Conservation (phyloP, 2,888 invertebrate species). For the Bellardia pandia region DNA sequence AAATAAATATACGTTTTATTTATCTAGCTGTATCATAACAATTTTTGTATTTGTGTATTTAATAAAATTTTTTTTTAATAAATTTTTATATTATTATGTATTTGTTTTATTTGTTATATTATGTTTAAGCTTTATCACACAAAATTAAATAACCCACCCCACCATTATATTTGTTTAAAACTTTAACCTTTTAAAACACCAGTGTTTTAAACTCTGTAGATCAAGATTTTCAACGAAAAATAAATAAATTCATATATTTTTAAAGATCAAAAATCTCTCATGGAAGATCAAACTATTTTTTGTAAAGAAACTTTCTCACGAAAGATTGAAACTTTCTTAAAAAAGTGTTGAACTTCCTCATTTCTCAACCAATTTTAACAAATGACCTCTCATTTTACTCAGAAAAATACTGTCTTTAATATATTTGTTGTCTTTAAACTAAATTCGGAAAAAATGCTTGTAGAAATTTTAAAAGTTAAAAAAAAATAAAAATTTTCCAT, state of each 20-base stretch:
- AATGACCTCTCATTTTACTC: no score
- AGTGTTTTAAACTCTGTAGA: no score
- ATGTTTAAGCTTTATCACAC: neutral
- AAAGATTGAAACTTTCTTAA: neutral
- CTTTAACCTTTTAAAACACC: neutral
- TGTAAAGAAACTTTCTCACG: neutral
- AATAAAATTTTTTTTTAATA: constrained; percentile 18
- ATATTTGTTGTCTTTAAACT: no score
- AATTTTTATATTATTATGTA: constrained; percentile 11
- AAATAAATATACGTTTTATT: neutral
- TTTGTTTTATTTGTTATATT: neutral
- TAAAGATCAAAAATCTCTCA: neutral
- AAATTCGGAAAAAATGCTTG: no score
- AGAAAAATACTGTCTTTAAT: no score
- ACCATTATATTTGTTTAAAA: neutral
- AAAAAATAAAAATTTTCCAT: no score
- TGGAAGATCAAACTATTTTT: neutral
- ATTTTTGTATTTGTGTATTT: constrained; percentile 8
- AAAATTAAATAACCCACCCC: neutral
- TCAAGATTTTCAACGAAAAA: no score
- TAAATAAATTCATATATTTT: no score
- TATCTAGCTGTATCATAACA: neutral
- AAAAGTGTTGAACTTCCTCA: no score
- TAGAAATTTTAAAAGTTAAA: no score
- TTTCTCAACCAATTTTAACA: no score